Base-by-base conservation (phyloP, 1,140 invertebrate species). In the Agraylea sexmaculata region DNA sequence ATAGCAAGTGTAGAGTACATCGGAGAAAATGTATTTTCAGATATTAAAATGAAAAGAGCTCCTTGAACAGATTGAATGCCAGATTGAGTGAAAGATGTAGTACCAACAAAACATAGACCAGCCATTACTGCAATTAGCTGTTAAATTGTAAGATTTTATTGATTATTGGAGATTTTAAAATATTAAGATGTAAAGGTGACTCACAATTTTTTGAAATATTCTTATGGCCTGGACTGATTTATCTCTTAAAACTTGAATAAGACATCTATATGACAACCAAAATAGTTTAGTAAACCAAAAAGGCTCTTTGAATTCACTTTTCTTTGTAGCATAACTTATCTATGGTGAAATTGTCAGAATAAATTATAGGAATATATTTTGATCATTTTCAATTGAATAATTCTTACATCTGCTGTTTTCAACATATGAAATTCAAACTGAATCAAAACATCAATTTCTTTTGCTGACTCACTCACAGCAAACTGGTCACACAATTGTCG, bases 41-140 rank as follows among this genome's bases (percentile, higher is more conserved):
- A 75, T 23, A 89, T 83, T 54, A 89, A 72, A 16, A 88, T 77
- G 53, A 88, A 89, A 2, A 89, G 56, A 0, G 78, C 77, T 8
- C 87, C 87, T 60, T 89, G 81, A 2, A 86, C 74, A 16, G 84
- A 77, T 57, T 88, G 86, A 11, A 89, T 74, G 1, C 85, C 85
- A 6, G 71, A 60, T 55, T 90, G 86, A 27, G 80, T 75, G 0
- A 77, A 54, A 2, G 57, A 53, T 8, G 75, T 71, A 2, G 78
- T 75, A 13, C 80, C 80, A 2, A 78, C 64, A 59, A 82, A 89
- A 53, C 85, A 88, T 6, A 86, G 53, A 2, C 84, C 84, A 1
- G 81, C 76, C 49, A 83, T 74, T n/a, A 81, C 37, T 0, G 78
- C 83, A 37, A 88, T 70, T 8, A 62, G 69, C 80, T 84, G 53